Evolutionary conservation across 2,888 invertebrate genomes (phyloP), one percentile per base, ranked within the genome.

Genomic region (Mylabris sibirica): DNA sequence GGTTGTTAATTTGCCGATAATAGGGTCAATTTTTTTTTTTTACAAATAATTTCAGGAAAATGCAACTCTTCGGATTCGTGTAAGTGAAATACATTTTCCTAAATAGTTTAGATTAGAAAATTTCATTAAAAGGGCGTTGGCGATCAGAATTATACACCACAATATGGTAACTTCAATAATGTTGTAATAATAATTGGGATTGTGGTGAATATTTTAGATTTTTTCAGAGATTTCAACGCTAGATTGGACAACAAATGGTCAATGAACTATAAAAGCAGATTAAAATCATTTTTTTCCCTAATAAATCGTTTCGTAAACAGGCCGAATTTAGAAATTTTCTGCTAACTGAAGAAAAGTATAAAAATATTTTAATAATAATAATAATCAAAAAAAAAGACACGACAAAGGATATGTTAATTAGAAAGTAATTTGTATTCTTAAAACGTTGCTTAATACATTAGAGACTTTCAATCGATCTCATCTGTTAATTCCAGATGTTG

Each of bases 391-490:
- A 2, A 6, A 17, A 3, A 4, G 6, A n/a, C 1, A 53, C 11
- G 12, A 53, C 2, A 24, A 57, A 24, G n/a, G 57, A 26, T 57
- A 57, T 57, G 57, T 57, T 57, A 57, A 57, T 57, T 57, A 57
- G 57, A 57, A 57, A 57, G 57, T 57, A 57, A 57, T 57, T 57
- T 57, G 57, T 57, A 57, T 57, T 57, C 57, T 24, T 57, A 5
- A 24, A 24, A 57, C 11, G 57, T 57, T 57, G 57, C 57, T 57
- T 57, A 57, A 57, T 57, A n/a, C 57, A 57, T 26, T 26, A 26
- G 14, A 57, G 14, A 57, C 57, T 57, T 57, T 57, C 57, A 57
- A 14, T 24, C n/a, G 57, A 26, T 57, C 57, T 12, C 57, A 57
- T 57, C 57, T 57, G 24, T 6, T 26, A 24, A 24, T 53, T 53